These are phyloP conservation scores for Calameuta idolon DNA, from an alignment of 2,888 invertebrate genomes.

Conservation along the genomic window DNA sequence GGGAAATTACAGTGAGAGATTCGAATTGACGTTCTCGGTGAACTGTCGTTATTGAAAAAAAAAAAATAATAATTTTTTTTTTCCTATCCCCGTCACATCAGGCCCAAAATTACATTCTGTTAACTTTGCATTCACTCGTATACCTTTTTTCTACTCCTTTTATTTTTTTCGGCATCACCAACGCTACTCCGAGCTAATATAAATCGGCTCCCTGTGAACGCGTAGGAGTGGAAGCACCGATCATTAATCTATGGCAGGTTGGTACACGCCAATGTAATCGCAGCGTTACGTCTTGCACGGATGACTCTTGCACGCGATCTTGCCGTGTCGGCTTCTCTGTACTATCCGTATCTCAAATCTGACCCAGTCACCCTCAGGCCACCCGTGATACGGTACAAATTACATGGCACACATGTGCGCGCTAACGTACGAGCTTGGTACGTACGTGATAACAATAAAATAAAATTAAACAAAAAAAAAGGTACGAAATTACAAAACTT, in stretches of 20 bases:
- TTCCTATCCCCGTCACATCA: too few species aligned
- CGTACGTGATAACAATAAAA: not conserved
- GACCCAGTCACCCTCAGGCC: slow-evolving; percentile 44
- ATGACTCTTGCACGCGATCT: slow-evolving; percentile 41
- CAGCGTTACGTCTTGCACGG: slow-evolving; percentile 35
- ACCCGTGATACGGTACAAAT: not conserved
- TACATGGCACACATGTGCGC: not conserved
- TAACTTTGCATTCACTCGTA: too few species aligned
- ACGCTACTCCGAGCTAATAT: slow-evolving; percentile 19
- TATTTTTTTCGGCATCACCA: too few species aligned
- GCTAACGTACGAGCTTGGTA: too few species aligned
- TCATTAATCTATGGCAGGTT: slow-evolving; percentile 46
- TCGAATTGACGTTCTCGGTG: too few species aligned
- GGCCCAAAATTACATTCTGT: too few species aligned
- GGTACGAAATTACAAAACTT: slow-evolving; percentile 63
- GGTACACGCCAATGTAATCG: slow-evolving; percentile 38
- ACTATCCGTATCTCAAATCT: slow-evolving; percentile 41
- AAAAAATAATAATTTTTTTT: too few species aligned
- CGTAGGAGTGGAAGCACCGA: slow-evolving; percentile 45
- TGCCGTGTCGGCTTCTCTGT: slow-evolving; percentile 20
- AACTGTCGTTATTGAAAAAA: too few species aligned
- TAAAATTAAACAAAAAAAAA: not conserved
- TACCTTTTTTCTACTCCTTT: too few species aligned
- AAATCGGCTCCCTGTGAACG: slow-evolving; percentile 36
- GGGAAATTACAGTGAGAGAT: too few species aligned